Evolutionary conservation across 2,113 vertebrate species (phyloP).

Genomic region (Phasianus colchicus): DNA sequence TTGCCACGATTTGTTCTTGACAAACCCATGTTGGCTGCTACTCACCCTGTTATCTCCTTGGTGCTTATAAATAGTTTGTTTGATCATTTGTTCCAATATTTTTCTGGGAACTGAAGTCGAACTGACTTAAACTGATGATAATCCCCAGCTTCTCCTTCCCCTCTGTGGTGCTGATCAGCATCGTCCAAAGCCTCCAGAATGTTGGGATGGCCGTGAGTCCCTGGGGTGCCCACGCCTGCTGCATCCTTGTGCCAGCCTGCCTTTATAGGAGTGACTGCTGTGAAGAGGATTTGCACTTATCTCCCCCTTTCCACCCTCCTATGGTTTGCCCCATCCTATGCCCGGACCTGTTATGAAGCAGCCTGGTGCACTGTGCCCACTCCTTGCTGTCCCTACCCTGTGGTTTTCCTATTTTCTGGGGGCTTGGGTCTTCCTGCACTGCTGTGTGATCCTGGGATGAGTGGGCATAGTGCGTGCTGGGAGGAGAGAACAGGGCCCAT

Average conservation of each 20-base stretch:
- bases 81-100: slow-evolving; percentile 76
- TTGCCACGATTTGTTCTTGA: slow-evolving; percentile 74
- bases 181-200: fast-evolving
- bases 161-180: fast-evolving
- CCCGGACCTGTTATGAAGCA: fast-evolving
- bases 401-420: background rate
- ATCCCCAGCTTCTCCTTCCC: slow-evolving; percentile 26
- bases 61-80: slow-evolving; percentile 77
- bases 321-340: fast-evolving
- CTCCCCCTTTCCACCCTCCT: fast-evolving
- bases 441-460: background rate
- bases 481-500: background rate
- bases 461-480: background rate
- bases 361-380: background rate
- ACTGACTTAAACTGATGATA: slow-evolving; percentile 61
- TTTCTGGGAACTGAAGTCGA: slow-evolving; percentile 68
- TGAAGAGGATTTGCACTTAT: background rate
- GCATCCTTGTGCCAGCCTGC: fast-evolving
- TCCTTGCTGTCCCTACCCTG: background rate
- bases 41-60: slow-evolving; percentile 70
- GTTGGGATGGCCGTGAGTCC: background rate
- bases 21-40: slow-evolving; percentile 73
- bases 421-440: background rate
- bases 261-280: too few relatives aligned
- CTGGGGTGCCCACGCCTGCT: background rate